Conservation (phyloP, 2,797 vertebrate species). For the Antrozous pallidus region DNA sequence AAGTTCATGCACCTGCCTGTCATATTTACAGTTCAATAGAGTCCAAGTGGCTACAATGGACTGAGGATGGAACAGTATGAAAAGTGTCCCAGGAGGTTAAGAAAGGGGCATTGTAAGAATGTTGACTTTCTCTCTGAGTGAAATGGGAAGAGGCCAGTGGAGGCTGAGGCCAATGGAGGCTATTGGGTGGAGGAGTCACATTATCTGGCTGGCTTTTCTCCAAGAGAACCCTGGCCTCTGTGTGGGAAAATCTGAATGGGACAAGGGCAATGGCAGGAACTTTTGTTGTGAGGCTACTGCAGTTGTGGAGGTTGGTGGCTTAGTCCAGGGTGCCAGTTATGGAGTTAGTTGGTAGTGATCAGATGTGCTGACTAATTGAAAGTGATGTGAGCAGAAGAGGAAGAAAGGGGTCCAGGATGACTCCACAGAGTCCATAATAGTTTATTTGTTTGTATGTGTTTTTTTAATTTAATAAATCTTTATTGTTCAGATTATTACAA, state of each 20-base stretch:
- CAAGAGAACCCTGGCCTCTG: background rate
- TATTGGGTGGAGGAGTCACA: background rate
- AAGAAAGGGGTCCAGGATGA: background rate
- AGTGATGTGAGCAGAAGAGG: background rate
- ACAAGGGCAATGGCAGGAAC: background rate
- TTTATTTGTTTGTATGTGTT: background rate
- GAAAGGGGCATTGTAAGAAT: background rate
- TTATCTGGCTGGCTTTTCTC: background rate
- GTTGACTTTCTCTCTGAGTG: background rate
- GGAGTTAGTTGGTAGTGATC: too few relatives aligned
- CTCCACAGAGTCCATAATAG: background rate
- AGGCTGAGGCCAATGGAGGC: background rate
- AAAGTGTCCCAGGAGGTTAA: background rate
- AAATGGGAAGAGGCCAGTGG: background rate
- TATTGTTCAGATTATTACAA: too few relatives aligned
- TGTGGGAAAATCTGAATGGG: background rate
- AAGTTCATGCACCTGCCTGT: background rate
- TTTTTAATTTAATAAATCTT: too few relatives aligned
- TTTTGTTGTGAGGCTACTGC: accelerated
- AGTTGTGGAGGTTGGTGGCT: background rate
- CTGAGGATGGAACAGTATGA: background rate
- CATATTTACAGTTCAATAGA: background rate
- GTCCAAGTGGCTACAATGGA: background rate
- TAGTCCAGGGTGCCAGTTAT: background rate
- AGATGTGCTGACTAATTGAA: too few relatives aligned